A percentile compares a stretch with the other conserved stretches of the same genome.
Conservation (phyloP, 2,797 vertebrate species). For the Scyliorhinus canicula region DNA sequence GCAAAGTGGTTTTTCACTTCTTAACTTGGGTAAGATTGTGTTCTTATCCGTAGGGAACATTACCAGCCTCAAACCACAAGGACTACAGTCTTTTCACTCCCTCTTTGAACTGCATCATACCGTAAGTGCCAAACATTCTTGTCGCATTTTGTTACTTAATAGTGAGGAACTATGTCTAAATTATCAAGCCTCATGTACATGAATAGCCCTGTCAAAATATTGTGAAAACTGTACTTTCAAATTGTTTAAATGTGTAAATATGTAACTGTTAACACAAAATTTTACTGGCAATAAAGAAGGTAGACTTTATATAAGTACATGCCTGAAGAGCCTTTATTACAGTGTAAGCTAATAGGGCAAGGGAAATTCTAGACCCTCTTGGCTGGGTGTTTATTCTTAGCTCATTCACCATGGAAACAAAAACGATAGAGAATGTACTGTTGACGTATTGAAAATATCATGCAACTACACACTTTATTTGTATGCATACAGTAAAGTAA, state of each 20-base stretch:
- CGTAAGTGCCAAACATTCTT: constrained; percentile 34
- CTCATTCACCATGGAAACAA: not conserved
- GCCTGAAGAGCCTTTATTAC: not conserved
- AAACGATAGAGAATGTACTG: not conserved
- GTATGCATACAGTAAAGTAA: not conserved
- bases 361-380: not conserved
- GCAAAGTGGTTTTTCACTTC: not conserved
- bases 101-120: not conserved
- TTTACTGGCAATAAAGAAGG: constrained; percentile 45
- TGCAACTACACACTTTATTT: not conserved
- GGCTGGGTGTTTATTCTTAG: not conserved
- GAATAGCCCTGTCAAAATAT: constrained; percentile 15
- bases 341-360: not conserved
- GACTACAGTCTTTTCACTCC: not conserved
- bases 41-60: constrained; percentile 19
- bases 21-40: constrained; percentile 1
- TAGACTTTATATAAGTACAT: constrained; percentile 17
- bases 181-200: constrained; percentile 35
- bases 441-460: not conserved
- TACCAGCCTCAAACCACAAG: not conserved
- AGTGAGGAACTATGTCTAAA: constrained; percentile 35
- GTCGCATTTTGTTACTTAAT: constrained; percentile 22
- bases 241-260: constrained; percentile 38
- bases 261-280: constrained; percentile 40
- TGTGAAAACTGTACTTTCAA: constrained; percentile 15